Base-by-base conservation (phyloP, 1,140 invertebrate genomes). In the Thaumetopoea pityocampa region DNA sequence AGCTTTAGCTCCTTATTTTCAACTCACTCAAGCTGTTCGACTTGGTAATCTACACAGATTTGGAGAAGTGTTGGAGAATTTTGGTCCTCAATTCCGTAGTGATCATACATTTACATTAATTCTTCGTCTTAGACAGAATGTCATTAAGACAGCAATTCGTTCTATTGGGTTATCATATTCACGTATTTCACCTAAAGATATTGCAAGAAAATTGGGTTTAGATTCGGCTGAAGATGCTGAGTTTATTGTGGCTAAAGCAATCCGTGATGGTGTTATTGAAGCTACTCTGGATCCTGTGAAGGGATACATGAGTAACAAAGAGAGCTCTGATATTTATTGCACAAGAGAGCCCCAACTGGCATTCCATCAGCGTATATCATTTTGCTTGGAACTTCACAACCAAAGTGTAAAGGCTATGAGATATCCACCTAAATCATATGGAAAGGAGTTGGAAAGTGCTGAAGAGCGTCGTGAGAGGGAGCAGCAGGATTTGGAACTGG, bases 201-300 rank as follows among this genome's bases (percentile, higher is more conserved):
- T 99, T 63, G 97, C 97, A 4, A 88, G 90, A 45, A 99, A 99
- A 69, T 84, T 99, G 11, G 92, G 95, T 5, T 85, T 99, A 8
- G 97, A 98, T 70, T 97, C 94, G 5, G 92, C 96, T 2, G 96
- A 98, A 70, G 98, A 99, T 90, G 98, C 98, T 0, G 98, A 99
- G 79, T 99, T 98, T 72, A 98, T 99, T 72, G 97, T 99, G 0
- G 97, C 98, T 0, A 99, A 99, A 87, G 98, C 98, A n/a, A 99
- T 99, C 38, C 88, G 97, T 30, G 98, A 99, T 88, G 96, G 97
- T 29, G 98, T 99, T 1, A 99, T 99, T 76, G 97, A 99, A 82
- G 98, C 98, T 0, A 96, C 92, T 0, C 89, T 99, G 47, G 96
- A 99, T 86, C 95, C 98, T 44, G 96, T 97, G 73, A 92, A 94